Evolutionary conservation across 2,797 vertebrate genomes (phyloP).

Genomic region (Bovichtus variegatus): DNA sequence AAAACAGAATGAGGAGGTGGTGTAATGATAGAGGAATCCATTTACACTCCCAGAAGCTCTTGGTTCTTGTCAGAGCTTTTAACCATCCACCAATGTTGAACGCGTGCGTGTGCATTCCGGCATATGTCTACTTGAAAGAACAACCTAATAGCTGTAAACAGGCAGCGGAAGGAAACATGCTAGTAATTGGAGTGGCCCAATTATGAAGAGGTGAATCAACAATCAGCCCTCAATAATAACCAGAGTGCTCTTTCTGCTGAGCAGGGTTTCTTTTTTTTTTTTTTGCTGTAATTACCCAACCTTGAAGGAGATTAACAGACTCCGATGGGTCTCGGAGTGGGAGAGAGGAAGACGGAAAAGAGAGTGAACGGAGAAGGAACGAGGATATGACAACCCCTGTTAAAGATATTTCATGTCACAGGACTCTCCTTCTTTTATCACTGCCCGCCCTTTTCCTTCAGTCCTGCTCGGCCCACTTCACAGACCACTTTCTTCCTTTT

Average conservation of each 20-base stretch:
- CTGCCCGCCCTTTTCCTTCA: conserved; percentile 29
- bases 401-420: conserved; percentile 66
- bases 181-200: conserved; percentile 62
- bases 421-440: conserved; percentile 46
- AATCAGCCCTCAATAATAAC: conserved; percentile 56
- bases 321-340: conserved; percentile 48
- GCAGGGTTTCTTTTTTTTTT: conserved; percentile 22
- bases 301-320: conserved; percentile 75
- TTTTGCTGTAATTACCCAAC: conserved; percentile 74
- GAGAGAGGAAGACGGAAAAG: conserved; percentile 36
- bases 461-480: conserved; percentile 36
- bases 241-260: conserved; percentile 59
- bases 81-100: background rate
- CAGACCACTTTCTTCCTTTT: conserved; percentile 44
- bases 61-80: conserved; percentile 17
- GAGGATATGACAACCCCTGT: conserved; percentile 62
- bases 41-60: conserved; percentile 20
- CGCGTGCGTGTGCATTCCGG: background rate
- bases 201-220: conserved; percentile 72
- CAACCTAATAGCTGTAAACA: background rate
- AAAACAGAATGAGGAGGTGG: conserved; percentile 26
- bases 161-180: conserved; percentile 27
- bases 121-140: background rate
- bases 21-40: conserved; percentile 20
- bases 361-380: conserved; percentile 29